Conservation (phyloP, 2,113 vertebrate genomes). For the Prinia subflava region DNA sequence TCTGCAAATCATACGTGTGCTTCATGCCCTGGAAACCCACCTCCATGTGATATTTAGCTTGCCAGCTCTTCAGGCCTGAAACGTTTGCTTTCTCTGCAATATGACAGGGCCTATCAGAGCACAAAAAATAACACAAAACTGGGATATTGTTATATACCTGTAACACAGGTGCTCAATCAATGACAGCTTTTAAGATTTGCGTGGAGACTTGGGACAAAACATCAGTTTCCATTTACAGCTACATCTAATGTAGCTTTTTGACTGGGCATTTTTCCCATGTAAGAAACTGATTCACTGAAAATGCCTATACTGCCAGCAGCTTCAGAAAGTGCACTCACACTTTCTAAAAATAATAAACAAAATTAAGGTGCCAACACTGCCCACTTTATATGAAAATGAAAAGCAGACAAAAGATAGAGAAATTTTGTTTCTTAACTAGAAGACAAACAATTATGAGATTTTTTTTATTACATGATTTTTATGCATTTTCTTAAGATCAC, state of each 20-base stretch:
- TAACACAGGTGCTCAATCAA: background rate
- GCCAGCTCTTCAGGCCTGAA: background rate
- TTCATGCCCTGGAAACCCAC: background rate
- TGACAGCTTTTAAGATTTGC: background rate
- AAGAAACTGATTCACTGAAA: background rate
- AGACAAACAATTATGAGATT: background rate
- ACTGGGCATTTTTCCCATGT: fast-evolving
- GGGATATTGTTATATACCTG: background rate
- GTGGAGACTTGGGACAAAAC: background rate
- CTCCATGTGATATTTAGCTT: fast-evolving
- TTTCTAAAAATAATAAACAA: conserved; percentile 11
- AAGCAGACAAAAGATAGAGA: background rate
- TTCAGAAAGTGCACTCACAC: background rate
- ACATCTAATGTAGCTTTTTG: background rate
- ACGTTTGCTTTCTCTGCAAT: background rate
- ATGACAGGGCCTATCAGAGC: background rate
- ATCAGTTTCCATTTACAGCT: background rate
- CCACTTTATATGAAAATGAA: background rate
- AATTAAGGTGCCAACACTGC: background rate
- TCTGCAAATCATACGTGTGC: background rate
- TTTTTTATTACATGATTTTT: background rate
- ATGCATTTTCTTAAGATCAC: background rate
- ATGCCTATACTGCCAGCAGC: background rate
- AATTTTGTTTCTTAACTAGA: background rate
- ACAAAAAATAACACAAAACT: background rate